Conservation (phyloP, 2,113 vertebrate species). For the Sitta europaea region DNA sequence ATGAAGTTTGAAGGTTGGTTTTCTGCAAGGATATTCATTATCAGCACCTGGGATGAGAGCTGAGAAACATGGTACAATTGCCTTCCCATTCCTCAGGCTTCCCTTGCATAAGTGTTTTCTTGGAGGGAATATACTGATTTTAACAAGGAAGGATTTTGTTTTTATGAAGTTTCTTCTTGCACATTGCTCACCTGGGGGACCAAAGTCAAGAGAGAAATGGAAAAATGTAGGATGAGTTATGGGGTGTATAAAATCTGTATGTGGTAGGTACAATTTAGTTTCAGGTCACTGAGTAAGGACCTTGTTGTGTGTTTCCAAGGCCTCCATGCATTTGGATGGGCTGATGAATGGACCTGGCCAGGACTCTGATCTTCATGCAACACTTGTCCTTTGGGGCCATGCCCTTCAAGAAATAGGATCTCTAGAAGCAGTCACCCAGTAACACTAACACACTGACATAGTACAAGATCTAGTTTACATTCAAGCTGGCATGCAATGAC, state of each 20-base stretch:
- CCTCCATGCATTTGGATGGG: not conserved
- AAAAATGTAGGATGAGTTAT: not conserved
- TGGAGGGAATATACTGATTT: not conserved
- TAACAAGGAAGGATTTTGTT: not conserved
- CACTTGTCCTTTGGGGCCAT: not conserved
- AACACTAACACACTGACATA: not conserved
- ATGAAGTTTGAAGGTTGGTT: not conserved
- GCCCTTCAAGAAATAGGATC: not conserved
- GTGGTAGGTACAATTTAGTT: not conserved
- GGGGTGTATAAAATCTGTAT: not conserved
- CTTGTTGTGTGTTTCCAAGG: not conserved
- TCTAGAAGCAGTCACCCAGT: not conserved
- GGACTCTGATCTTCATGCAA: not conserved
- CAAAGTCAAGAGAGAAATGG: not conserved
- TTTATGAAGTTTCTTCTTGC: not conserved
- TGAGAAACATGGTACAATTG: not conserved
- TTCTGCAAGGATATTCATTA: not conserved
- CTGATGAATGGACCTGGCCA: not conserved
- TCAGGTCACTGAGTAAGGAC: not conserved
- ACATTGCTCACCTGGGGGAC: not conserved
- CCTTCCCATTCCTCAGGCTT: not conserved
- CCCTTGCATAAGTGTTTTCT: not conserved
- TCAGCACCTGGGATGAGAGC: not conserved
- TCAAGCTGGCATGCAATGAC: not conserved
- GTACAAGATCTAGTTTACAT: not conserved